Conservation (phyloP, 30 jellyfish, hydroid and myxozoan species). For the Aurelia aurita complex sp. Pacific region DNA sequence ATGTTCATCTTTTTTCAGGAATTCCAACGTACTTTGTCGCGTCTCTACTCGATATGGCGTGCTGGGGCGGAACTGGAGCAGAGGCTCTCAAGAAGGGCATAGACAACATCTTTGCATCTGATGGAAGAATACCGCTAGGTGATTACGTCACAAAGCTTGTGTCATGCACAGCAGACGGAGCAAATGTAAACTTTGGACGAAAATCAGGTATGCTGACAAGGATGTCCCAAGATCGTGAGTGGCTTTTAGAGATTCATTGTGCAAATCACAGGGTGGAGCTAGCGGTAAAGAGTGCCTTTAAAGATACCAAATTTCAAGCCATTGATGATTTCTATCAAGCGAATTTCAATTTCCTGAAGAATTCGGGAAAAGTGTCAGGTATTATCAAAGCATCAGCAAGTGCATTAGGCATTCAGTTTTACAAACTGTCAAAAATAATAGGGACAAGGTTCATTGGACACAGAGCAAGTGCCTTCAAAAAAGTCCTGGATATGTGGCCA, state of each 20-base stretch:
- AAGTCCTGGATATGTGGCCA: conserved; percentile 74
- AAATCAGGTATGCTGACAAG: conserved; percentile 59
- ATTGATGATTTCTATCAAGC: conserved; percentile 64
- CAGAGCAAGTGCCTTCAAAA: conserved; percentile 50
- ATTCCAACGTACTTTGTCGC: conserved; percentile 11
- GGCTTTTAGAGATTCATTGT: conserved; percentile 82
- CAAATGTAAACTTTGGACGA: conserved; percentile 31
- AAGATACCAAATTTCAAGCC: conserved; percentile 28
- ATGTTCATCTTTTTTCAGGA: background rate
- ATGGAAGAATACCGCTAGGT: too few relatives aligned
- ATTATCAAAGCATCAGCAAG: conserved; percentile 37
- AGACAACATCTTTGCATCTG: too few relatives aligned
- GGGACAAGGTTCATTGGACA: conserved; percentile 88
- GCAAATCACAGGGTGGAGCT: conserved; percentile 75
- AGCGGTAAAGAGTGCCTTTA: conserved; percentile 67
- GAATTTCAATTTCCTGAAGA: conserved; percentile 48
- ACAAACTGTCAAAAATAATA: conserved; percentile 44
- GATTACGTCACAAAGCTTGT: too few relatives aligned
- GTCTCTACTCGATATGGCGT: conserved; percentile 24
- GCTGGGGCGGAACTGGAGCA: conserved; percentile 21
- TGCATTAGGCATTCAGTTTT: conserved; percentile 40
- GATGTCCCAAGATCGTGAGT: conserved; percentile 32
- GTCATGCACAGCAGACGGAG: too few relatives aligned
- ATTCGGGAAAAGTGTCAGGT: conserved; percentile 54
- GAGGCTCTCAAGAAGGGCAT: conserved; percentile 24